Conservation (phyloP, 2,113 vertebrate genomes). For the Chaetorhynchus papuensis region DNA sequence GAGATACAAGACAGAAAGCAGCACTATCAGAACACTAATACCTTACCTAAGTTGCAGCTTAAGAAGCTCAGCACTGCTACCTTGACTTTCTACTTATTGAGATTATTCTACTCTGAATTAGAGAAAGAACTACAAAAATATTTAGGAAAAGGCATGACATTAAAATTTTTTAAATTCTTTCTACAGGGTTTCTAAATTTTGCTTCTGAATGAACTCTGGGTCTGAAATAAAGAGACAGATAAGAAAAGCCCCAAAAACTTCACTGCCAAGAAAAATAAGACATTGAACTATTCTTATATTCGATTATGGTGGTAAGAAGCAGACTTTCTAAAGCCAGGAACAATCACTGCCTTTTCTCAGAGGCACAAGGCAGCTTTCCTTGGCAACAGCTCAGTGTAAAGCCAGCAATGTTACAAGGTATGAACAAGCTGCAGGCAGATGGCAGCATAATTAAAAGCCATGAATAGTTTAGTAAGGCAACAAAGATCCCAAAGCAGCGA, state of each 20-base stretch:
- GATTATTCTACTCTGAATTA: neutral
- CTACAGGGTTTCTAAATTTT: neutral
- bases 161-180: neutral
- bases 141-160: neutral
- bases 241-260: neutral
- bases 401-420: neutral
- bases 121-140: neutral
- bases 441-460: slow-evolving; percentile 28
- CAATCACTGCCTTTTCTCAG: neutral
- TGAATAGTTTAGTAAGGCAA: neutral
- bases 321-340: neutral
- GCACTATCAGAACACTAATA: neutral
- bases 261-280: neutral
- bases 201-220: neutral
- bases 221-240: neutral
- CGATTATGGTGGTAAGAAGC: neutral
- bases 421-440: slow-evolving; percentile 10
- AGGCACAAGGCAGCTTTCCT: neutral
- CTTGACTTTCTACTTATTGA: neutral
- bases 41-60: neutral
- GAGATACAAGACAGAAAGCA: neutral
- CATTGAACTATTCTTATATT: neutral
- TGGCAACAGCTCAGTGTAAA: neutral
- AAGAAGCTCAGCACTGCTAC: neutral
- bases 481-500: neutral